A percentile compares a stretch with the other conserved stretches of the same genome.
Evolutionary conservation across 2,113 vertebrate genomes (phyloP).

Genomic region (Apodemus speciosus): DNA sequence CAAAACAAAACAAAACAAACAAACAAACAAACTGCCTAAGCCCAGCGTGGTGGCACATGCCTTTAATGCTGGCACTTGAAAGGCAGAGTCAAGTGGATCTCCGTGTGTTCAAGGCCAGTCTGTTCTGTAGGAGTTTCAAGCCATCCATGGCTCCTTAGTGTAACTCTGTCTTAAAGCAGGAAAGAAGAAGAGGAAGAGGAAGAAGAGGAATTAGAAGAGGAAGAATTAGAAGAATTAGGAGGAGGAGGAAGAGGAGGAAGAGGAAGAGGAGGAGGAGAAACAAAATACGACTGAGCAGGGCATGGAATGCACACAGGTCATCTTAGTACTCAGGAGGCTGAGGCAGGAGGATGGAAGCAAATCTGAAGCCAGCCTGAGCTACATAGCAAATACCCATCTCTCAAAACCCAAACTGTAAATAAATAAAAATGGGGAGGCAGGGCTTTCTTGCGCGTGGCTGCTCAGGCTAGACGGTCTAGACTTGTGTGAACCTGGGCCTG

Average conservation of each 20-base stretch:
- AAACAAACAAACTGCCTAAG: not conserved
- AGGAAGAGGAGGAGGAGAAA: not conserved
- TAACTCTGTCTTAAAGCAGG: not conserved
- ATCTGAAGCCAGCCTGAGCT: no score
- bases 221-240: no score
- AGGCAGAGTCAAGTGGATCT: not conserved
- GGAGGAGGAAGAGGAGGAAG: no score
- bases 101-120: not conserved
- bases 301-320: not conserved
- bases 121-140: not conserved
- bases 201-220: no score
- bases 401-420: not conserved
- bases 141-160: no score
- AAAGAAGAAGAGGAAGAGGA: not conserved
- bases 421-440: not conserved
- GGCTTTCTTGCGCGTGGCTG: not conserved
- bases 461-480: not conserved
- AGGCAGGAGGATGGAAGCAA: not conserved
- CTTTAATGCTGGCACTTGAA: not conserved
- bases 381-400: not conserved
- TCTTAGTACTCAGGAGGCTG: not conserved
- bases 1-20: no score
- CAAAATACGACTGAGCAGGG: not conserved
- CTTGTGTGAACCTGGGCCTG: not conserved
- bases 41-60: not conserved